Conservation (phyloP, 2,113 vertebrate genomes). For the Channa maculata region DNA sequence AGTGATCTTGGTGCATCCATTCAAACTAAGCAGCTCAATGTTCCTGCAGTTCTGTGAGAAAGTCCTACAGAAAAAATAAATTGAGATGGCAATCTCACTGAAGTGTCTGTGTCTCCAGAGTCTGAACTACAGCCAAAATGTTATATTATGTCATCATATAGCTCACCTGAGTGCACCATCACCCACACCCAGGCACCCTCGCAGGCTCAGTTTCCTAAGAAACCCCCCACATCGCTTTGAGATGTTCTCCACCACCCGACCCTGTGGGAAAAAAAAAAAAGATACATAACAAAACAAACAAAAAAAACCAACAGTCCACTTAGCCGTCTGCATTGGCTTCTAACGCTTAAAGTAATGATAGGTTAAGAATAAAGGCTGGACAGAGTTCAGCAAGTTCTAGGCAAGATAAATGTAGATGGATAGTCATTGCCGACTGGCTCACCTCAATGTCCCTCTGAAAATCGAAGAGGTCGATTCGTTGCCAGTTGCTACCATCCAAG, state of each 20-base stretch:
- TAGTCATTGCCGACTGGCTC: conserved; percentile 14
- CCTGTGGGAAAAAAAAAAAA: conserved; percentile 78
- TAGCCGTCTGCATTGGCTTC: too few species aligned
- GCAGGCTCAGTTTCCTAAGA: conserved; percentile 93
- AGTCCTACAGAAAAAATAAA: conserved; percentile 83
- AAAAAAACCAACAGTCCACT: background rate
- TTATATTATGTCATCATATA: background rate
- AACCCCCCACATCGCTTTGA: conserved; percentile 99
- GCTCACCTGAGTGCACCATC: conserved; percentile 95
- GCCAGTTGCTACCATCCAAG: conserved; percentile 99
- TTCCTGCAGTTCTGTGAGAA: conserved; percentile 99
- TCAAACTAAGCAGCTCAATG: conserved; percentile 96
- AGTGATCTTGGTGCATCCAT: conserved; percentile 98
- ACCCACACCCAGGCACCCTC: conserved; percentile 94
- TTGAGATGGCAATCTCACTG: background rate
- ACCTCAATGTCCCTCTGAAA: conserved; percentile 99
- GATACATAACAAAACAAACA: too few species aligned
- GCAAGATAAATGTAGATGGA: background rate
- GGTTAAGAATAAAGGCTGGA: background rate
- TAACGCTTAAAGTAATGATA: background rate
- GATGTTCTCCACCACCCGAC: conserved; percentile 98
- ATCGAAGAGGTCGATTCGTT: conserved; percentile 98
- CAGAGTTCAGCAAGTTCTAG: background rate
- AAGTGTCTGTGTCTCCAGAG: background rate
- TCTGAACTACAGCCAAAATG: background rate